Base-by-base conservation (phyloP, 2,113 vertebrate genomes). In the Dromaius novaehollandiae region DNA sequence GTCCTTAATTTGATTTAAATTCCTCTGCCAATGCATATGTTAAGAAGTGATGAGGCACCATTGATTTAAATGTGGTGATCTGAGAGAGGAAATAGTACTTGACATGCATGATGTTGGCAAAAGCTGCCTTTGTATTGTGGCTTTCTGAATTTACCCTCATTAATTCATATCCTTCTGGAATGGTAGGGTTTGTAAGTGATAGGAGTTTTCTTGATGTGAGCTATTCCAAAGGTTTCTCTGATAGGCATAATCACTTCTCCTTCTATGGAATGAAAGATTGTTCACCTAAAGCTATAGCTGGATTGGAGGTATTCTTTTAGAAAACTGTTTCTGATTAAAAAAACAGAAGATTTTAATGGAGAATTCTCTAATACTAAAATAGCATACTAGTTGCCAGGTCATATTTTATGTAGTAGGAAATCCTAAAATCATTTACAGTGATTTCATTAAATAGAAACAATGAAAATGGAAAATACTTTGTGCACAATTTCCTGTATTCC, bases 1-100 rank as follows among this genome's bases (percentile, higher is more conserved):
- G 9, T 77, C 53, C 40, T 95, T 91, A 84, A 95, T 84, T 86
- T 82, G 66, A 80, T 92, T 93, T 89, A 78, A 94, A 95, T 86
- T 95, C 85, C 64, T 80, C 55, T 68, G 60, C 36, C n/a, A 55
- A 9, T 65, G 63, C 48, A 14, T 66, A 66, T 22, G 7, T 80
- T 91, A 91, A 83, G 80, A 89, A 82, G 19, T 68, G 50, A 56
- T 18, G 21, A 77, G 71, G 64, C 75, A 17, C 55, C 46, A 55
- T 79, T 89, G 68, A 71, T 91, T 95, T 75, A 91, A 86, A 86
- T 3, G 3, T 38, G 9, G 17, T 66, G 79, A 83, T 78, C 60
- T 63, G 55, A 78, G 82, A 77, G 18, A 40, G 51, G 46, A 88
- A 83, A 87, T 78, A 91, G 50, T 75, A 44, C 48, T 87, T 92